Conservation (phyloP, 2,888 invertebrate species). For the Thysanoteuthis rhombus region DNA sequence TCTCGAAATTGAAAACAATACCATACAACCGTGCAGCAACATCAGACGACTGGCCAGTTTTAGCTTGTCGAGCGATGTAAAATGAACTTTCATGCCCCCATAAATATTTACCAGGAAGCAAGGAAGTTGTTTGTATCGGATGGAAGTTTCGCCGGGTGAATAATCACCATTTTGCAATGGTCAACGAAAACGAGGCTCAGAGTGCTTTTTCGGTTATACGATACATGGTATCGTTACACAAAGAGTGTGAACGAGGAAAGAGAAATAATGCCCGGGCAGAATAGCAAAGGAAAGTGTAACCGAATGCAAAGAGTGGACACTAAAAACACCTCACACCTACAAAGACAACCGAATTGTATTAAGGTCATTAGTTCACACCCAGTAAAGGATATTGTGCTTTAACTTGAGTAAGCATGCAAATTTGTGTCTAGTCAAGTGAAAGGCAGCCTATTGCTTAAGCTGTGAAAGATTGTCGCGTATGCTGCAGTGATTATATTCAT, state of each 20-base stretch:
- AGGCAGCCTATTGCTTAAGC: neutral
- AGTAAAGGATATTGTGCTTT: neutral
- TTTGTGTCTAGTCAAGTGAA: neutral
- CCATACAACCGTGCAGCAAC: neutral
- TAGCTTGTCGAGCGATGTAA: neutral
- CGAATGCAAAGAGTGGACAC: neutral
- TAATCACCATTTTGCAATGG: neutral
- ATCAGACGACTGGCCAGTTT: neutral
- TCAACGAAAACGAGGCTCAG: neutral
- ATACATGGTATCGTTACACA: neutral
- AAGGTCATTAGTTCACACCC: neutral
- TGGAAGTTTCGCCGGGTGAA: neutral
- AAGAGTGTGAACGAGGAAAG: neutral
- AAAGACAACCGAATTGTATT: neutral
- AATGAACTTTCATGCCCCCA: neutral
- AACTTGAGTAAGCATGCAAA: neutral
- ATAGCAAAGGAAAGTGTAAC: neutral
- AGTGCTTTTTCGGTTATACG: neutral
- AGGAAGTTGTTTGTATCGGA: neutral
- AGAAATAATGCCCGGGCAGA: neutral
- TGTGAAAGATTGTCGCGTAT: neutral
- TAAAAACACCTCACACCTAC: neutral
- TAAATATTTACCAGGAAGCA: neutral
- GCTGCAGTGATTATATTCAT: neutral
- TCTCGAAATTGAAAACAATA: neutral